phyloP scores from a whole-genome alignment of 2,797 vertebrate genomes.

The Bradypodion pumilum region DNA sequence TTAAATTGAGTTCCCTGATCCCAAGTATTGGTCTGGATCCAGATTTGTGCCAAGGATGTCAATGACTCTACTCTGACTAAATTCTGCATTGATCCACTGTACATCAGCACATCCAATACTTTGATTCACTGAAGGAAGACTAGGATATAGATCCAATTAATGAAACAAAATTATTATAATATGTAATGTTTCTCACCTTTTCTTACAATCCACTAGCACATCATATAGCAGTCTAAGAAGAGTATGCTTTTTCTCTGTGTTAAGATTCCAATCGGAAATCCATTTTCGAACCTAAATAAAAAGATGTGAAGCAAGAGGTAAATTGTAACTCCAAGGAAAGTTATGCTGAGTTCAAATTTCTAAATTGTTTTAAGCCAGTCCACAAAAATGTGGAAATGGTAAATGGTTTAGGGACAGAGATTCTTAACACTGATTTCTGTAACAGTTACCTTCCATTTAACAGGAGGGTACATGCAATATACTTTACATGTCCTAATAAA shows the following conservation, averaged over 20 bases:
- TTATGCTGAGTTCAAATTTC: not conserved
- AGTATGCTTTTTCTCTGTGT: conserved; percentile 93
- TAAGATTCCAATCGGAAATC: conserved; percentile 96
- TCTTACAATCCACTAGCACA: conserved; percentile 95
- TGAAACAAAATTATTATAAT: not conserved
- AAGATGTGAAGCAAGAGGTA: not conserved
- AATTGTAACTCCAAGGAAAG: not conserved
- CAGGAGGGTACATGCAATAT: not conserved
- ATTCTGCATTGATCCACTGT: not conserved
- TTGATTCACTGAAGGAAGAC: not conserved
- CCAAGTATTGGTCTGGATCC: not conserved
- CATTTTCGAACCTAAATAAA: conserved; percentile 91
- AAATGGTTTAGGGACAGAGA: not conserved
- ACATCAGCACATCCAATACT: not conserved
- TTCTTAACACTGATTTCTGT: not conserved
- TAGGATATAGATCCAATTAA: not conserved
- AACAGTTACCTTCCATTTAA: not conserved
- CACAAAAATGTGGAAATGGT: not conserved
- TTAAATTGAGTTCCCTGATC: not conserved
- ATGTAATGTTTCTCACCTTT: conserved; percentile 80
- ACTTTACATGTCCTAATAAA: not conserved
- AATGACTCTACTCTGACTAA: not conserved
- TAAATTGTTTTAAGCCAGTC: not conserved
- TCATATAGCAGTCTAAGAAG: conserved; percentile 94
- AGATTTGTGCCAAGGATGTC: not conserved